Base-by-base conservation (phyloP, 2,888 invertebrate species). In the Poecilobothrus nobilitatus region DNA sequence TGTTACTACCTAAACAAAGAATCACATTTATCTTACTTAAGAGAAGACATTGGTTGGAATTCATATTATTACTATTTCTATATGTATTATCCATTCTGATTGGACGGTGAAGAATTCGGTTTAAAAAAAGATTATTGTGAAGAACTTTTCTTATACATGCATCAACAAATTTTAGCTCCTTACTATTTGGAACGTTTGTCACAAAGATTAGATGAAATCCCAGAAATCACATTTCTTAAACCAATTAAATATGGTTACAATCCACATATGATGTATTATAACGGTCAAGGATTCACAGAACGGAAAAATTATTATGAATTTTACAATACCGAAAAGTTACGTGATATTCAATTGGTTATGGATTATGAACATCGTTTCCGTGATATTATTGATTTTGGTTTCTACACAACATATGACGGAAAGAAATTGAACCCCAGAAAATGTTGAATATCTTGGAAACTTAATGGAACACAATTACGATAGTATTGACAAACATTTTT, bases 141-240 rank as follows among this genome's bases (percentile, higher is more conserved):
- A 68, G 89, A 89, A 80, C 80, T 83, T 70, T 88, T 85, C 81
- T 86, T 89, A 78, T 88, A 84, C 78, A 78, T 85, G 71, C 86
- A 89, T 75, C 89, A 89, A 76, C 89, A 91, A 79, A 74, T 91
- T 18, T 74, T 91, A 72, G 85, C 89, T 71, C 88, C 88, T 85
- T 92, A 91, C 80, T 89, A 91, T 77, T 83, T 91, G 82, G 91
- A 91, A 78, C 88, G 91, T 78, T 81, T 91, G 68, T 87, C 89
- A 12, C 87, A 89, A 76, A 88, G 87, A 71, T 83, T 89, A 66
- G 86, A 87, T n/a, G 87, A 89, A 71, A 87, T 91, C 71, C 83
- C 85, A 37, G 83, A 84, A 12, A 83, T 89, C 70, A 83, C 86
- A 37, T 84, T 84, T 75, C 81, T 84, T 71, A 77, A 79, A 65